Evolutionary conservation across 1,140 invertebrate species (phyloP), one percentile per base, ranked within the genome.

Genomic region (Ooceraea biroi): DNA sequence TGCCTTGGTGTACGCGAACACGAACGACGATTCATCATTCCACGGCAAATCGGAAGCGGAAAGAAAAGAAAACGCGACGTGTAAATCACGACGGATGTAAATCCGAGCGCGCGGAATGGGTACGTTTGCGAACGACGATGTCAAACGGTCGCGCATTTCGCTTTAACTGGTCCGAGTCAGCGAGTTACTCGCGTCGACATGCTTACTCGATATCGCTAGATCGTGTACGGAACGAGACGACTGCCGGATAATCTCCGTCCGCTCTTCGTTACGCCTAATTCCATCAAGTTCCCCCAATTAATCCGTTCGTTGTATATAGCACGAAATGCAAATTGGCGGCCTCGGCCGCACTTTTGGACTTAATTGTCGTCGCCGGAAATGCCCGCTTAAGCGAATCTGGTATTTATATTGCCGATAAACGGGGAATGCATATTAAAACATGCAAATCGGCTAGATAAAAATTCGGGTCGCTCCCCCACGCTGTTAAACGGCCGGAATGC

Each of bases 351-450:
- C 84, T 89, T 88, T 78, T 82, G 46, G 77, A 74, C 69, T 90
- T 91, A 90, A 91, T 90, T 88, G 85, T 87, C 83, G 72, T 86
- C 77, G 65, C 73, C 68, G 78, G 78, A 66, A 83, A 87, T 90
- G 78, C 82, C 85, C 85, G 85, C 83, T 86, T 88, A 80, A 84
- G 82, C 85, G 85, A 89, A 84, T 88, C 86, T 85, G 69, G 84
- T 90, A 90, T 91, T 91, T 90, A 90, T 90, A 90, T 88, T 77
- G 83, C 55, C 85, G 86, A 89, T 91, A 88, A 90, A 90, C 71
- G 85, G 71, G 52, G 83, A 86, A 88, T 88, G 85, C 88, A 88
- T 90, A 89, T 90, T 90, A 87, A 90, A 88, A 86, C 83, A 89
- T 90, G 86, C 85, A 90, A 90, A 91, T 91, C 48, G 84, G 19